Evolutionary conservation across 2,113 vertebrate species (phyloP), one percentile per base, ranked within the genome.

Genomic region (Lepus europaeus): DNA sequence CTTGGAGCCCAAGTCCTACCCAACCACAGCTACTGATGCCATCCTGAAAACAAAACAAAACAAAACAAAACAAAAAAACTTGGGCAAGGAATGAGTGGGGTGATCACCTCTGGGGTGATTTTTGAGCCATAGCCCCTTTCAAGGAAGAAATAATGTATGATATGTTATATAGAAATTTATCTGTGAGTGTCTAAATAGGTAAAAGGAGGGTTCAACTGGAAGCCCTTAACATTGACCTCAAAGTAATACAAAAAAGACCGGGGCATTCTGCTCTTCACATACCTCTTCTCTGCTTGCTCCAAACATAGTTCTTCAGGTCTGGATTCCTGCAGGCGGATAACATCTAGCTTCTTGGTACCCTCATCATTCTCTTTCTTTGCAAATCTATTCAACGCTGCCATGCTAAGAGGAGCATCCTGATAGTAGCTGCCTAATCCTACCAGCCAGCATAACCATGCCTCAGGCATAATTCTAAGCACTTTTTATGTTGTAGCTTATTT

Each of bases 401-500:
- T 73, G 53, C 25, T 87, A 17, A 93, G 87, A 93, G 66, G 64
- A 81, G 61, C 27, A 84, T 16, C 64, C 59, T 9, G 61, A 22
- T 33, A 87, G 23, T 36, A 80, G 13, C 56, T 61, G 23, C 11
- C 31, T 81, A 63, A 66, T 92, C 77, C 81, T 56, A 94, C 45
- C 53, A 90, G 33, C 33, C 66, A 56, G 89, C 12, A 64, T 64
- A 70, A 25, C 29, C 20, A 63, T 2, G 1, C n/a, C 25, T n/a
- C 17, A 70, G 66, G 20, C 2, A 16, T 76, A 31, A 64, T 86
- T 90, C 63, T 80, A 77, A 74, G 8, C 3, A 13, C 31, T 84
- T 80, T 81, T 23, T 78, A 56, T 84, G 7, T 69, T 36, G 91
- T 76, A 80, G 31, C n/a, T 91, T 82, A 79, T 83, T 64, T 89